Conservation (phyloP, 92 coral and sea anemone species). For the Zoanthus solanderi region DNA sequence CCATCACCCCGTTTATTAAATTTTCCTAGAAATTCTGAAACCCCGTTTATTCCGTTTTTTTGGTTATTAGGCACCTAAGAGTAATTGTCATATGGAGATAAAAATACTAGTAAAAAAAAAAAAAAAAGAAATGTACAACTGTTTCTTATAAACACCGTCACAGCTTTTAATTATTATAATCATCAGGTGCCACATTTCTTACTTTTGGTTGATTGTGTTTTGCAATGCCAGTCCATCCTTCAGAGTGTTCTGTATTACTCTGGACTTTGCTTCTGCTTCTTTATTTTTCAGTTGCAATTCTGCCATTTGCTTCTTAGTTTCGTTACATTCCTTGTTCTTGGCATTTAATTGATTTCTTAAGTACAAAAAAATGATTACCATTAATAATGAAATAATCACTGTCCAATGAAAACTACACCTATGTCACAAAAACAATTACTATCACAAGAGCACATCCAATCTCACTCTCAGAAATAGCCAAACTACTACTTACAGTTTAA, state of each 20-base stretch:
- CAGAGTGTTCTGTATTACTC: conserved; percentile 67
- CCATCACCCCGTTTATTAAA: too few relatives aligned
- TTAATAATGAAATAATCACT: not conserved
- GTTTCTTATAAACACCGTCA: too few relatives aligned
- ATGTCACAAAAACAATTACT: not conserved
- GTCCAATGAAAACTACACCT: not conserved
- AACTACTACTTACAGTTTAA: not conserved
- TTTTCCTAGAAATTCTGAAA: too few relatives aligned
- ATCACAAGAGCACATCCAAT: not conserved
- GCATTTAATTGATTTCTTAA: conserved; percentile 62
- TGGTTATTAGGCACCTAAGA: too few relatives aligned
- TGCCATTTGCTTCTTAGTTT: conserved; percentile 57
- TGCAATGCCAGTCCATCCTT: conserved; percentile 42
- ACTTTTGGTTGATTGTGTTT: conserved; percentile 71
- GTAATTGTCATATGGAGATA: too few relatives aligned
- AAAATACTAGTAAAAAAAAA: too few relatives aligned
- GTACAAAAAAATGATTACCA: not conserved
- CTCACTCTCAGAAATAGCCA: not conserved
- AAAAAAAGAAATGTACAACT: too few relatives aligned
- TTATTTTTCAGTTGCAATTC: conserved; percentile 59
- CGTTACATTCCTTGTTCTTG: conserved; percentile 69
- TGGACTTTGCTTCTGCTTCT: conserved; percentile 68
- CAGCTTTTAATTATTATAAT: too few relatives aligned
- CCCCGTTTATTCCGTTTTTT: too few relatives aligned
- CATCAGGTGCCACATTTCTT: conserved; percentile 9